Conservation (phyloP, 2,888 invertebrate genomes). For the Nezara viridula region DNA sequence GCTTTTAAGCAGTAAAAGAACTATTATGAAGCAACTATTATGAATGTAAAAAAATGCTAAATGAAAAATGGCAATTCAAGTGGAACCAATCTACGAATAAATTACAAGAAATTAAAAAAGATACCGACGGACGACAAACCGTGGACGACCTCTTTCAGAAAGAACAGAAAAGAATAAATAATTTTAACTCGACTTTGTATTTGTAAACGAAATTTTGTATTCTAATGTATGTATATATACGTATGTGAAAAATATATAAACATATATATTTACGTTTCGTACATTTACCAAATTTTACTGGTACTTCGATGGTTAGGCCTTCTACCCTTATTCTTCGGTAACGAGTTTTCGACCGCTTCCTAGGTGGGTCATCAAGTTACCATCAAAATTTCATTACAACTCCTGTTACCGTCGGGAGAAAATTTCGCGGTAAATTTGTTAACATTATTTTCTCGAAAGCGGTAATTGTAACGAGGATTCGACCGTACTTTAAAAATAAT, state of each 20-base stretch:
- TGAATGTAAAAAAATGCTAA: too few species aligned
- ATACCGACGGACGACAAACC: background rate
- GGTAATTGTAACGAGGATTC: background rate
- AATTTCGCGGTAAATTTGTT: slow-evolving; percentile 5
- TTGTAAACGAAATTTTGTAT: too few species aligned
- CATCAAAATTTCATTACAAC: slow-evolving; percentile 6
- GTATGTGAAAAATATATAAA: background rate
- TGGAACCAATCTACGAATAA: too few species aligned
- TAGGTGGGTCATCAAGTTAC: background rate
- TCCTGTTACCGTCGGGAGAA: background rate
- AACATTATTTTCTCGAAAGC: background rate
- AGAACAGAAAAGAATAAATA: too few species aligned
- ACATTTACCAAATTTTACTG: background rate
- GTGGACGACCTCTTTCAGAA: too few species aligned
- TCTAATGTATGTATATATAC: too few species aligned
- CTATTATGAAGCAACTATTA: too few species aligned
- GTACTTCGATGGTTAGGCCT: background rate
- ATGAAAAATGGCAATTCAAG: too few species aligned
- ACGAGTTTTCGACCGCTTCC: slow-evolving; percentile 16
- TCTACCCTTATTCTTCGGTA: background rate
- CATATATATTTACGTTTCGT: background rate
- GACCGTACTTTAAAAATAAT: background rate
- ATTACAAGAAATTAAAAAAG: too few species aligned
- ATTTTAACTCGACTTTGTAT: too few species aligned
- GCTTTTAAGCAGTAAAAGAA: too few species aligned